Evolutionary conservation across 2,888 invertebrate genomes (phyloP), one percentile per base, ranked within the genome.

Genomic region (Eilema sororculum): DNA sequence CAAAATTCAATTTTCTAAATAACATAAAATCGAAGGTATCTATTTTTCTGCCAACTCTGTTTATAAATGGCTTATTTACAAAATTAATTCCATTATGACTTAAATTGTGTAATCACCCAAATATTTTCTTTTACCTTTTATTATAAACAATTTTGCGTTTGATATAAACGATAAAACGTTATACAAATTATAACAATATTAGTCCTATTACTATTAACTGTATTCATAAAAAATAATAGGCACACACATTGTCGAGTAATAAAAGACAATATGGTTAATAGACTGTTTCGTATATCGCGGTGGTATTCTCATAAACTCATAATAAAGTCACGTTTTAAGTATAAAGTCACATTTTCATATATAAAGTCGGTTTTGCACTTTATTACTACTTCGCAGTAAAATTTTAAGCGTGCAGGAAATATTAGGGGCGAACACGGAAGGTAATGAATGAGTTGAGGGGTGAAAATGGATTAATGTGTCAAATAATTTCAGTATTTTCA

Each of bases 211-310:
- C 33, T 60, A 65, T 67, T 67, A 77, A 68, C 68, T 63, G 62
- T 64, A 33, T 67, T 46, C 57, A 69, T 72, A 74, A 79, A 81
- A 73, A 58, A 69, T 61, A 78, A 63, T 63, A 67, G 68, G 28
- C 68, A 24, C 59, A 24, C 30, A 57, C 33, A 41, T 63, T 68
- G 68, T 13, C 22, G 37, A 37, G 63, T 41, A 59, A 52, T 79
- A 74, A 79, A 79, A 70, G 57, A 65, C 58, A 74, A 79, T 65
- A 74, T 56, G 69, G 70, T 65, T 74, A 72, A 76, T 73, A 77
- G 69, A 67, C 37, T 24, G 16, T 28, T 58, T 41, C 16, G 71
- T 73, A 77, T 75, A 67, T 52, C 20, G 67, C 41, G 71, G 24
- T 67, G 57, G 52, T 68, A 68, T 30, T 52, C 30, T n/a, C 63